These are phyloP conservation scores for Morelia viridis DNA, from an alignment of 2,797 vertebrate species.

Conservation along the genomic window DNA sequence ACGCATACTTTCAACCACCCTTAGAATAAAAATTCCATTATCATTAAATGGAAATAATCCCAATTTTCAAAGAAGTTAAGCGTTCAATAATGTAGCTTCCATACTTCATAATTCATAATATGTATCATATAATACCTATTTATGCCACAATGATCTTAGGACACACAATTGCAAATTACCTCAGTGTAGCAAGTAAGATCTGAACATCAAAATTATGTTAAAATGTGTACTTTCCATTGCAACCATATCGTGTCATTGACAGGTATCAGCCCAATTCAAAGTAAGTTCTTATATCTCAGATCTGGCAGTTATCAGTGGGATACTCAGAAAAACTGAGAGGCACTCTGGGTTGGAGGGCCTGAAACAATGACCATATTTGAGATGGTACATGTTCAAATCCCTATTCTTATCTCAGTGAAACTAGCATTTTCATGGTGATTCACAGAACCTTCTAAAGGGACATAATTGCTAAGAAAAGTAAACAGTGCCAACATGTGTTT, in stretches of 20 bases:
- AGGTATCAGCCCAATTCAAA: background rate
- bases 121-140: constrained; percentile 28
- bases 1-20: constrained; percentile 40
- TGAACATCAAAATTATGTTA: constrained; percentile 48
- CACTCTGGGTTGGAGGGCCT: background rate
- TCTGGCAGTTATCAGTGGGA: background rate
- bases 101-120: constrained; percentile 40
- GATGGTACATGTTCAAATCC: background rate
- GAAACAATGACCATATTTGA: background rate
- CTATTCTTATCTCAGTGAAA: background rate
- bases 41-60: constrained; percentile 57
- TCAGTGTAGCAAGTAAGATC: background rate
- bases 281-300: background rate
- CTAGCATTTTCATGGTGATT: background rate
- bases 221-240: constrained; percentile 35
- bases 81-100: constrained; percentile 28
- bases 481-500: background rate
- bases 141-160: constrained; percentile 42
- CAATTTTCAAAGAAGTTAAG: constrained; percentile 55
- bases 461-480: background rate
- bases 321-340: background rate
- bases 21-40: constrained; percentile 56
- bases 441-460: background rate
- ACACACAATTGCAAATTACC: constrained; percentile 9
- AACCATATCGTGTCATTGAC: background rate